These are phyloP conservation scores for Styela clava DNA, from an alignment of 23 tunicate genomes.

Conservation along the genomic window DNA sequence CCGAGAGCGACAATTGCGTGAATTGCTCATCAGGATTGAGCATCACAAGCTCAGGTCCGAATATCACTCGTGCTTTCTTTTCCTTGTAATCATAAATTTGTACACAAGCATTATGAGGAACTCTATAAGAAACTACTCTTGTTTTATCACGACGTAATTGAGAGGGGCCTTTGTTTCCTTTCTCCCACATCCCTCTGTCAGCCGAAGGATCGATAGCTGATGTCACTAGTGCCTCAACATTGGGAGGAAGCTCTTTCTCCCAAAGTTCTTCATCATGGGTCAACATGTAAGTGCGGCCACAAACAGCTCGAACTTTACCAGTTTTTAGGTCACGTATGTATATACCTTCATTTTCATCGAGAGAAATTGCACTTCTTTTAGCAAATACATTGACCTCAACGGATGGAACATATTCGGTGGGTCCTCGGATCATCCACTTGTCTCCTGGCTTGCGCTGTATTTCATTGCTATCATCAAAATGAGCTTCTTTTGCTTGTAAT, in stretches of 20 bases:
- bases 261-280: conserved; percentile 95
- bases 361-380: conserved; percentile 64
- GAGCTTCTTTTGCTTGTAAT: conserved; percentile 63
- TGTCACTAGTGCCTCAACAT: conserved; percentile 60
- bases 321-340: conserved; percentile 83
- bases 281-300: conserved; percentile 91
- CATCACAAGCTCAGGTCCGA: conserved; percentile 97
- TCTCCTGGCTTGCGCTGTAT: conserved; percentile 83
- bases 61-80: conserved; percentile 89
- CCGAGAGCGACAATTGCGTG: conserved; percentile 92
- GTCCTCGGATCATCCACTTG: conserved; percentile 96
- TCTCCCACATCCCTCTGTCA: conserved; percentile 50
- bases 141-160: conserved; percentile 43
- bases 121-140: conserved; percentile 71
- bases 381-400: conserved; percentile 65
- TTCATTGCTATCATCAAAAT: conserved; percentile 72
- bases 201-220: conserved; percentile 75
- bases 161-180: conserved; percentile 9
- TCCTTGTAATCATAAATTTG: conserved; percentile 94
- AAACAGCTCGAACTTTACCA: conserved; percentile 88
- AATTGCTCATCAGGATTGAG: conserved; percentile 96
- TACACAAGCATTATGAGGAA: conserved; percentile 89
- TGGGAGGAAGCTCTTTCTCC: conserved; percentile 76
- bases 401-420: conserved; percentile 89
- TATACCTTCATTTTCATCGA: conserved; percentile 91